phyloP scores from a whole-genome alignment of 2,888 invertebrate species.

The Baccha elongata region DNA sequence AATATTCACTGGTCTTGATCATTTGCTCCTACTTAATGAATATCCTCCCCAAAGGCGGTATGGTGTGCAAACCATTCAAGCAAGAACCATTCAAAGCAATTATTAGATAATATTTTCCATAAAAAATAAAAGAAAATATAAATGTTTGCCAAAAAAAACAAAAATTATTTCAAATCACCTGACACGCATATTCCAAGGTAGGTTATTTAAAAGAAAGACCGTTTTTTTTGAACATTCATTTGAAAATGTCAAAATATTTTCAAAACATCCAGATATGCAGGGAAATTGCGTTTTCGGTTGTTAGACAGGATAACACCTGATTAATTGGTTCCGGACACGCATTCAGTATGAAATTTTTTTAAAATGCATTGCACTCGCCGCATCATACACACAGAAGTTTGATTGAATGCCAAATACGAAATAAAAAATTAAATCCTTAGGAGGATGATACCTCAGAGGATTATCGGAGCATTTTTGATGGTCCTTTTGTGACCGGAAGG shows the following conservation, averaged over 20 bases:
- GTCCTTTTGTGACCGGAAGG: constrained; percentile 57
- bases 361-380: constrained; percentile 6
- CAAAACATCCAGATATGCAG: constrained; percentile 54
- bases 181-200: constrained; percentile 44
- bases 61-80: constrained; percentile 6
- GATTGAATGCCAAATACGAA: constrained; percentile 48
- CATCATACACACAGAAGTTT: constrained; percentile 56
- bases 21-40: constrained; percentile 56
- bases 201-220: too few relatives aligned
- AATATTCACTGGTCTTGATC: constrained; percentile 68
- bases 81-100: constrained; percentile 21
- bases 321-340: constrained; percentile 71
- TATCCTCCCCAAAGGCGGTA: constrained; percentile 35
- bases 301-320: constrained; percentile 72
- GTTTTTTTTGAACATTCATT: constrained; percentile 4
- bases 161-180: constrained; percentile 28
- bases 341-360: constrained; percentile 24
- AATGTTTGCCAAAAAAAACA: constrained; percentile 41
- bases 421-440: constrained; percentile 12
- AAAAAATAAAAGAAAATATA: not conserved
- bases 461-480: constrained; percentile 58
- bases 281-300: constrained; percentile 43
- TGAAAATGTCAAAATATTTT: constrained; percentile 68
- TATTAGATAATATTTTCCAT: constrained; percentile 29
- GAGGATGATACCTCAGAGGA: constrained; percentile 41